These are phyloP conservation scores for Euleptes europaea DNA, from an alignment of 2,113 vertebrate species.

Conservation along the genomic window DNA sequence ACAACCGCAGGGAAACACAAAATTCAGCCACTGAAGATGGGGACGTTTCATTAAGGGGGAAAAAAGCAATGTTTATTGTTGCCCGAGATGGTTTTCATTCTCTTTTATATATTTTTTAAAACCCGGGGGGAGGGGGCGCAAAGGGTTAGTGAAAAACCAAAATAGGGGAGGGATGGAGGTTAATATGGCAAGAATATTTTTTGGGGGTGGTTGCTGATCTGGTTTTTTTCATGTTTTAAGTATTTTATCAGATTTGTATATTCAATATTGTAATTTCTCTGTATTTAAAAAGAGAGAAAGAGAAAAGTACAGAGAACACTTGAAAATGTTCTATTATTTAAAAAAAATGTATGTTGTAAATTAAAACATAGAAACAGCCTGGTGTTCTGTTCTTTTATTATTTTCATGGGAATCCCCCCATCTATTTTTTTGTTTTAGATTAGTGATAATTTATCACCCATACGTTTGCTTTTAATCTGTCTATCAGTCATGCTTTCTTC, in stretches of 20 bases:
- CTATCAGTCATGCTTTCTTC: too few species aligned
- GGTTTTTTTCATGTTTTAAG: conserved; percentile 12
- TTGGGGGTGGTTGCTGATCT: conserved; percentile 26
- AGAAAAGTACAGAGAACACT: background rate
- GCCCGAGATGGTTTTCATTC: conserved; percentile 28
- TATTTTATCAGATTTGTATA: conserved; percentile 44
- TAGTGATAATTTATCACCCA: background rate
- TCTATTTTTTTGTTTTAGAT: background rate
- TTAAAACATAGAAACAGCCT: conserved; percentile 6
- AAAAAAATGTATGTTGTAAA: conserved; percentile 34
- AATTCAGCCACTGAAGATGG: background rate
- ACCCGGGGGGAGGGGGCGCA: too few species aligned
- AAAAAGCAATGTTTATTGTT: background rate
- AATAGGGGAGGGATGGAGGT: background rate
- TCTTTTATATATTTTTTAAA: conserved; percentile 32
- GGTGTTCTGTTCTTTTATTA: background rate
- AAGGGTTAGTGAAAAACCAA: background rate
- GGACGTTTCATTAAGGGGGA: background rate
- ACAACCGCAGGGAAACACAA: background rate
- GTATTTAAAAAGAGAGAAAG: conserved; percentile 20
- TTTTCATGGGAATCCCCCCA: background rate
- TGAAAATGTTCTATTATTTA: conserved; percentile 24
- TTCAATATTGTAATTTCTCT: conserved; percentile 34
- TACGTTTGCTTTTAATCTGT: too few species aligned
- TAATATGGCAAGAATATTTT: conserved; percentile 23